Percentiles rank a stretch among this genome's conserved stretches.
These are phyloP conservation scores for Apotomis turbidana DNA, from an alignment of 2,888 invertebrate genomes.

Conservation along the genomic window DNA sequence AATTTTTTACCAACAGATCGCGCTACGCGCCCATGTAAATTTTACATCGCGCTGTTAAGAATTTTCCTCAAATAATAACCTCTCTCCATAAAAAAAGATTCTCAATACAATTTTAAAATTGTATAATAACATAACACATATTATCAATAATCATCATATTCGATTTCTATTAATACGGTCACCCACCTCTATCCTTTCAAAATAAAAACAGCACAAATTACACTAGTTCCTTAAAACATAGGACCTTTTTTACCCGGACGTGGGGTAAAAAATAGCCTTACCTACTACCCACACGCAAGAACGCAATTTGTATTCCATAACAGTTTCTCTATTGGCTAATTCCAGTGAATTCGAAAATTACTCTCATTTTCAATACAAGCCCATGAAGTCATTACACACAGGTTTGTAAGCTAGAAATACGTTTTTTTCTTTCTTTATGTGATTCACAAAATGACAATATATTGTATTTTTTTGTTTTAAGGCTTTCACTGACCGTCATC, in stretches of 20 bases:
- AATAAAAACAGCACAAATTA: not conserved
- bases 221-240: not conserved
- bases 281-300: constrained; percentile 15
- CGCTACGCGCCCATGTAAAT: no score
- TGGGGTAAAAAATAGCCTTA: constrained; percentile 2
- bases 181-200: not conserved
- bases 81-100: no score
- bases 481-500: no score
- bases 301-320: constrained; percentile 22
- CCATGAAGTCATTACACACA: constrained; percentile 6
- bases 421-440: no score
- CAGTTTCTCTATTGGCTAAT: constrained; percentile 12
- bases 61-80: no score
- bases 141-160: not conserved
- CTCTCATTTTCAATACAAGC: constrained; percentile 5
- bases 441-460: no score
- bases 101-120: no score
- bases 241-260: not conserved
- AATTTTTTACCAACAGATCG: no score
- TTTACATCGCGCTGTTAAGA: no score
- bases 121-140: no score
- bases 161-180: constrained; percentile 10
- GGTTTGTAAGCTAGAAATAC: not conserved
- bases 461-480: no score
- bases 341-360: constrained; percentile 7